Conservation (phyloP, 2,113 vertebrate genomes). For the Hydrolagus affinis region DNA sequence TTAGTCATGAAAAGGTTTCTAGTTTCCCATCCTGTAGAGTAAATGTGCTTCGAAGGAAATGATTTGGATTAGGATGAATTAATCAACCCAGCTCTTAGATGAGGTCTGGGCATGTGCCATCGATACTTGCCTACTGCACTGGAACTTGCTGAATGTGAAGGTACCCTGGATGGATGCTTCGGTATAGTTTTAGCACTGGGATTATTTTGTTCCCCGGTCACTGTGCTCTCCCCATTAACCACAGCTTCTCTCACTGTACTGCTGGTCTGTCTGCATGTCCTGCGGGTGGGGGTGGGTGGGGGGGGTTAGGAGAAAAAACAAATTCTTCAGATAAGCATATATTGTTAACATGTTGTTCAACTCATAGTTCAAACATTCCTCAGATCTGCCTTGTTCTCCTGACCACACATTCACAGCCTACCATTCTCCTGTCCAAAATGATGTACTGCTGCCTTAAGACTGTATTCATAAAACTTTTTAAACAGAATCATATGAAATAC, state of each 20-base stretch:
- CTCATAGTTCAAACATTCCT: background rate
- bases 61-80: background rate
- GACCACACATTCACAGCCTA: no score
- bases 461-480: no score
- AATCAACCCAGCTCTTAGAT: background rate
- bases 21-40: background rate
- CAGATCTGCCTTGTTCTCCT: background rate
- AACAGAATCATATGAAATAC: no score
- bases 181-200: slow-evolving; percentile 45
- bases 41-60: background rate
- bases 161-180: slow-evolving; percentile 51
- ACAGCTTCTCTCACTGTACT: slow-evolving; percentile 49
- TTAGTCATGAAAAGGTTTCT: background rate
- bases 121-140: slow-evolving; percentile 16
- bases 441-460: no score
- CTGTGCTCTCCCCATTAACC: slow-evolving; percentile 41
- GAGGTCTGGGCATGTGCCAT: background rate
- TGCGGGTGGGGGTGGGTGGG: slow-evolving; percentile 42
- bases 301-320: slow-evolving; percentile 34
- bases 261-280: slow-evolving; percentile 57
- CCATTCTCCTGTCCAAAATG: no score
- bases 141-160: background rate
- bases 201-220: slow-evolving; percentile 50
- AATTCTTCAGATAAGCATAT: background rate
- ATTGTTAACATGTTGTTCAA: background rate